These are phyloP conservation scores for Tenualosa thibaudeaui DNA, from an alignment of 2,797 vertebrate genomes.

Conservation along the genomic window DNA sequence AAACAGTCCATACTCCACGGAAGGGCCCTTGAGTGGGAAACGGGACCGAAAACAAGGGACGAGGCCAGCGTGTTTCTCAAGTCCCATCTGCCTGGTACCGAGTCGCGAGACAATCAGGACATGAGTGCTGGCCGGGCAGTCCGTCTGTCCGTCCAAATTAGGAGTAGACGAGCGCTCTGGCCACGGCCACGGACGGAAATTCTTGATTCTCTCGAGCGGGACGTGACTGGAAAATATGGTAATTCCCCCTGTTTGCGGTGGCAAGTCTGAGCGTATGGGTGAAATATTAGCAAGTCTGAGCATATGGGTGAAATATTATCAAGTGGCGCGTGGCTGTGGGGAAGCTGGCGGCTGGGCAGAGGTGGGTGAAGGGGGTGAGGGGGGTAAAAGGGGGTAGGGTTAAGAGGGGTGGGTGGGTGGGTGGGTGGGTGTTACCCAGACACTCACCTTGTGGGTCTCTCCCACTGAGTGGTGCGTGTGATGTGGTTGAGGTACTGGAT, in stretches of 20 bases:
- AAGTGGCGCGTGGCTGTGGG: neutral
- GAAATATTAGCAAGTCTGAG: neutral
- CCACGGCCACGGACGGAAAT: neutral
- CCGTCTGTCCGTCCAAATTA: neutral
- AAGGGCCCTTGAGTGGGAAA: neutral
- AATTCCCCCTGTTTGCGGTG: neutral
- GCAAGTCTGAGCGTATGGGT: neutral
- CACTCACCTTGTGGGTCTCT: slow-evolving; percentile 89
- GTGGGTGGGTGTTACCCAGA: neutral
- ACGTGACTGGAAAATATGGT: slow-evolving; percentile 24
- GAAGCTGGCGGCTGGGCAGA: neutral
- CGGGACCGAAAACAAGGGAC: neutral
- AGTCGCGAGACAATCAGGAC: neutral
- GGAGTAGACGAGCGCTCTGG: neutral
- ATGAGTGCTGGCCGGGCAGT: neutral
- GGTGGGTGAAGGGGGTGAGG: slow-evolving; percentile 23
- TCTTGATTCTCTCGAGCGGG: neutral
- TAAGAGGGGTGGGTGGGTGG: neutral
- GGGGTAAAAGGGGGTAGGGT: too few species aligned
- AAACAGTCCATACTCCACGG: too few species aligned
- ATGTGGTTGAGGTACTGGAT: slow-evolving; percentile 97
- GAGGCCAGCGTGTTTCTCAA: neutral
- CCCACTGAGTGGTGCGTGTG: slow-evolving; percentile 94
- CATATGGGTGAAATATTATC: neutral
- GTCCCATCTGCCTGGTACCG: neutral